Evolutionary conservation across 1,140 invertebrate species (phyloP).

Genomic region (Calycopis cecrops): DNA sequence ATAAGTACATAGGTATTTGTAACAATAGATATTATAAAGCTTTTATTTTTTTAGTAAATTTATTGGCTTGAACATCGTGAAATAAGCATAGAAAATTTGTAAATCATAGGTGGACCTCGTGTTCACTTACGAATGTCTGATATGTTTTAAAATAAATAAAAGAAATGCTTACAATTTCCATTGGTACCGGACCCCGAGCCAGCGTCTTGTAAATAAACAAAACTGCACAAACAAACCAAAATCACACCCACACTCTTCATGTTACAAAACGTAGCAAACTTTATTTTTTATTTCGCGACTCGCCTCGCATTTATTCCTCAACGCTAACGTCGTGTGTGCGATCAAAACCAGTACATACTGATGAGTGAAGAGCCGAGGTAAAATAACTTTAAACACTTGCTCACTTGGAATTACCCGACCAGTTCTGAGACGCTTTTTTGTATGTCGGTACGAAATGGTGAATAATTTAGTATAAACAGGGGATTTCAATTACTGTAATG

Average conservation of each 20-base stretch:
- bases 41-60: too few species aligned
- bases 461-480: too few species aligned
- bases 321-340: constrained; percentile 26
- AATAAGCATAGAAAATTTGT: neutral
- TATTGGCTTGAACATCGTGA: neutral
- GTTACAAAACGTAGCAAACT: constrained; percentile 8
- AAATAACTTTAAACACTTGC: constrained; percentile 22
- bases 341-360: constrained; percentile 17
- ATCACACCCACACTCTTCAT: constrained; percentile 34
- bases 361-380: constrained; percentile 36
- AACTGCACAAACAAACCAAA: constrained; percentile 35
- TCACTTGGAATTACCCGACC: constrained; percentile 9
- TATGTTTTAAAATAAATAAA: too few species aligned
- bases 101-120: too few species aligned
- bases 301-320: constrained; percentile 8
- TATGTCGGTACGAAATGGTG: neutral
- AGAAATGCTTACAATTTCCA: constrained; percentile 46
- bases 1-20: neutral
- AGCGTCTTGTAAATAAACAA: constrained; percentile 39
- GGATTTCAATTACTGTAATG: too few species aligned
- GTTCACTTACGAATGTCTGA: too few species aligned
- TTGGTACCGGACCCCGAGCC: constrained; percentile 38
- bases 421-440: constrained; percentile 5
- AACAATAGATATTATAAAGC: neutral
- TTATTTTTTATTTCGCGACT: constrained; percentile 1